A percentile compares a stretch with the other conserved stretches of the same genome.
These are phyloP conservation scores for Pipa parva DNA, from an alignment of 2,113 vertebrate species.

Conservation along the genomic window DNA sequence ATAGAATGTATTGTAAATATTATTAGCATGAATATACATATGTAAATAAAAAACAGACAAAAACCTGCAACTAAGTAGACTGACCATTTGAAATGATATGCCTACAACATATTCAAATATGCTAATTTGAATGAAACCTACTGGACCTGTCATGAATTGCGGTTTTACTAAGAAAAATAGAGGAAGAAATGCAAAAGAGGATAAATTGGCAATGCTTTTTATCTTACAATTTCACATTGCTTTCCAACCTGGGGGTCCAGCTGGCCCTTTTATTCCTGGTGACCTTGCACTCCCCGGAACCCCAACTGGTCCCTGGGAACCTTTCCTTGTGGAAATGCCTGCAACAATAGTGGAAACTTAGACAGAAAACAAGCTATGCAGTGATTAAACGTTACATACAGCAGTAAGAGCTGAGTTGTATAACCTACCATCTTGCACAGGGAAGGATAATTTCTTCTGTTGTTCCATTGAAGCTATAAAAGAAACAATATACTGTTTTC, in stretches of 20 bases:
- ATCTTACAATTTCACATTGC: neutral
- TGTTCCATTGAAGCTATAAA: slow-evolving; percentile 41
- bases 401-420: neutral
- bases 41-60: no score
- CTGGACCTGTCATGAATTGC: no score
- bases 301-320: slow-evolving; percentile 48
- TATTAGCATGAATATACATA: no score
- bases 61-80: no score
- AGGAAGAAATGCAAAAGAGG: neutral
- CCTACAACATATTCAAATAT: no score
- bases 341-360: slow-evolving; percentile 61
- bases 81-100: no score
- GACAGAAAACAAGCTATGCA: neutral
- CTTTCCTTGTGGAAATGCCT: slow-evolving; percentile 43
- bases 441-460: neutral
- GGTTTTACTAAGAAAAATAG: neutral
- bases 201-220: neutral
- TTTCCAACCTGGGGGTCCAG: slow-evolving; percentile 74
- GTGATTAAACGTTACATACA: no score
- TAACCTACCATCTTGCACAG: slow-evolving; percentile 43
- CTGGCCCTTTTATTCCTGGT: slow-evolving; percentile 64
- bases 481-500: no score
- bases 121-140: no score
- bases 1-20: no score
- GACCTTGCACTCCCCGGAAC: slow-evolving; percentile 68